These are phyloP conservation scores for Chelidonichthys spinosus DNA, from an alignment of 2,797 vertebrate genomes.

Conservation along the genomic window DNA sequence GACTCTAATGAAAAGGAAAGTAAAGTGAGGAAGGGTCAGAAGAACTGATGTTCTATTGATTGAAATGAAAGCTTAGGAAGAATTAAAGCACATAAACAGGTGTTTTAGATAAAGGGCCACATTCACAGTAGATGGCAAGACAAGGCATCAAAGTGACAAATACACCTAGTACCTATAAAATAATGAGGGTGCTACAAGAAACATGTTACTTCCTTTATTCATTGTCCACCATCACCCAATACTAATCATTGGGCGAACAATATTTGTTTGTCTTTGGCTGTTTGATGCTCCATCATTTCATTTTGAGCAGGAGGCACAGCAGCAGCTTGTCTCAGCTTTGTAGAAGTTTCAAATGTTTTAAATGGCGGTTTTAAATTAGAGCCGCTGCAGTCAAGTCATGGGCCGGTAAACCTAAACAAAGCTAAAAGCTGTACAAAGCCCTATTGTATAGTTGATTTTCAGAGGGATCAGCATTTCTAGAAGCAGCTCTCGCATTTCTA, in stretches of 20 bases:
- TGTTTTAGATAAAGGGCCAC: constrained; percentile 15
- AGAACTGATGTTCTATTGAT: constrained; percentile 56
- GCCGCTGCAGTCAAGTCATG: too few relatives aligned
- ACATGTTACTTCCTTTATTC: neutral
- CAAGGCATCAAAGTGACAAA: constrained; percentile 6
- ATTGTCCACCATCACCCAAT: neutral
- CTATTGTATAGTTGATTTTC: too few relatives aligned
- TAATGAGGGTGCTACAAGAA: neutral
- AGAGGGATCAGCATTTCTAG: too few relatives aligned
- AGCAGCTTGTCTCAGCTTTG: too few relatives aligned
- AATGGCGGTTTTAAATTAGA: too few relatives aligned
- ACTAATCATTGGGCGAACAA: neutral
- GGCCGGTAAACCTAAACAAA: too few relatives aligned
- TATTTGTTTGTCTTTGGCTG: neutral
- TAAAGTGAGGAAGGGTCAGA: constrained; percentile 33
- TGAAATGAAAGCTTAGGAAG: constrained; percentile 39
- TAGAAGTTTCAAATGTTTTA: too few relatives aligned
- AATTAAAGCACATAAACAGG: constrained; percentile 37
- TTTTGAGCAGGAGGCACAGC: too few relatives aligned
- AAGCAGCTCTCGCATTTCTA: too few relatives aligned
- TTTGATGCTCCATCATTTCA: neutral
- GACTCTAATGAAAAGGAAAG: constrained; percentile 45
- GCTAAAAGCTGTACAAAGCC: too few relatives aligned
- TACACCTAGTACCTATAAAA: constrained; percentile 6
- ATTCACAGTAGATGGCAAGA: constrained; percentile 4